These are phyloP conservation scores for Neotragus moschatus DNA, from an alignment of 2,113 vertebrate species.

Conservation along the genomic window DNA sequence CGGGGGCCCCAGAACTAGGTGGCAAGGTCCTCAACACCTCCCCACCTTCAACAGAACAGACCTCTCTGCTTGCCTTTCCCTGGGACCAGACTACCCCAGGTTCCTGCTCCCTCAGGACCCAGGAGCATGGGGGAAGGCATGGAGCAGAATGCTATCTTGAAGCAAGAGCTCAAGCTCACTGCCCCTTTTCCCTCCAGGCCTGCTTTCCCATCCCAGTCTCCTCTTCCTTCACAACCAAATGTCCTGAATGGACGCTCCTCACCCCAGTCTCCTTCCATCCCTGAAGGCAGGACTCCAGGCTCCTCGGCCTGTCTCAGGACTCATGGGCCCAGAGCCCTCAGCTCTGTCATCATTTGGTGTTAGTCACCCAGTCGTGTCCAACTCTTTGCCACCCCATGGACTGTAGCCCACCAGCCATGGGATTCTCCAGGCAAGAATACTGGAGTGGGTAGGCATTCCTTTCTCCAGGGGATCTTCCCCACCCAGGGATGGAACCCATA, in stretches of 20 bases:
- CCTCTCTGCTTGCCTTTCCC: not conserved
- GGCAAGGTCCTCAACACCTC: not conserved
- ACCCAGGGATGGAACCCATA: not conserved
- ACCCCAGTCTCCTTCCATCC: not conserved
- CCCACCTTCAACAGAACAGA: not conserved
- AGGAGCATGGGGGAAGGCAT: no score
- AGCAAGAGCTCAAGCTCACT: not conserved
- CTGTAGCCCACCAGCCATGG: not conserved
- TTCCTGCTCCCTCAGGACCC: not conserved
- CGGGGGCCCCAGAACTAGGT: not conserved
- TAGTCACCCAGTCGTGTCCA: not conserved
- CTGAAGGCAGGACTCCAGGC: not conserved
- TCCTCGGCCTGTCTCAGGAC: not conserved
- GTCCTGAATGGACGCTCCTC: not conserved
- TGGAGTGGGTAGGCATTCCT: not conserved
- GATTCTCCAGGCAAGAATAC: not conserved
- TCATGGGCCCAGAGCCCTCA: not conserved
- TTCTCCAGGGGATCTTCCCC: not conserved
- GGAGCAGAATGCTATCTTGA: not conserved
- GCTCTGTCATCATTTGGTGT: fast-evolving
- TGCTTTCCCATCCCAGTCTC: not conserved
- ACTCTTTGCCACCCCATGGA: not conserved
- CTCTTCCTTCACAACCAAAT: not conserved
- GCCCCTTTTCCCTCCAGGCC: not conserved
- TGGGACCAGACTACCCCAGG: not conserved